Percentiles rank a stretch among this genome's conserved stretches.
Conservation (phyloP, 2,113 vertebrate species). For the Amblyornis subalaris region DNA sequence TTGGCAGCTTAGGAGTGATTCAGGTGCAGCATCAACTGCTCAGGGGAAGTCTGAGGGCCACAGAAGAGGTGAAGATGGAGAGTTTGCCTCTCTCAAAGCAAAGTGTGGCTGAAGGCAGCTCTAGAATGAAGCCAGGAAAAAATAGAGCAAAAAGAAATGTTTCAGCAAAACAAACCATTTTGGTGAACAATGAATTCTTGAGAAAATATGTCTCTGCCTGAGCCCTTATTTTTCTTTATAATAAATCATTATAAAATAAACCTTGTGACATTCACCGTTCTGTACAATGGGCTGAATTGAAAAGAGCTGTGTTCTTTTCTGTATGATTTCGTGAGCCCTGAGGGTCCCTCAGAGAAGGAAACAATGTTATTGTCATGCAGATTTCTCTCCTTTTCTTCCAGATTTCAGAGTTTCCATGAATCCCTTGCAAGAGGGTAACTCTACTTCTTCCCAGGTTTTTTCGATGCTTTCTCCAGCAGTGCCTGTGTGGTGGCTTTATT, state of each 20-base stretch:
- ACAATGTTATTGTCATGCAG: conserved; percentile 65
- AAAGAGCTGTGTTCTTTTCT: conserved; percentile 41
- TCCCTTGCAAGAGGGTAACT: conserved; percentile 17
- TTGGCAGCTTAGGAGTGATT: not conserved
- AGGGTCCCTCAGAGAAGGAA: conserved; percentile 49
- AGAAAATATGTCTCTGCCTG: conserved; percentile 41
- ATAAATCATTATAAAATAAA: conserved; percentile 56
- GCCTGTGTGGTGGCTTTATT: conserved; percentile 18
- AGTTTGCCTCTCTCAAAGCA: not conserved
- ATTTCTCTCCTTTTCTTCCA: conserved; percentile 49
- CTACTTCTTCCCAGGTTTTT: not conserved
- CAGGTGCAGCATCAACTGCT: not conserved
- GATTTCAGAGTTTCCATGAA: conserved; percentile 18
- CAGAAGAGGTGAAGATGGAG: not conserved
- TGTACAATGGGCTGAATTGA: conserved; percentile 18
- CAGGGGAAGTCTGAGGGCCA: not conserved
- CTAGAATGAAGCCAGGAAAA: not conserved
- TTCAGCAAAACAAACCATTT: conserved; percentile 54
- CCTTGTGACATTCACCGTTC: not conserved
- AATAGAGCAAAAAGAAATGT: conserved; percentile 19
- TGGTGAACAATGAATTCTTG: conserved; percentile 49
- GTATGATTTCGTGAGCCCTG: conserved; percentile 9
- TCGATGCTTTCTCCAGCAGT: conserved; percentile 10
- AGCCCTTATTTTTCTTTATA: conserved; percentile 49
- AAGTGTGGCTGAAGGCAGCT: not conserved